Evolutionary conservation across 1,140 invertebrate genomes (phyloP), one percentile per base, ranked within the genome.

Genomic region (Cydia pomonella): DNA sequence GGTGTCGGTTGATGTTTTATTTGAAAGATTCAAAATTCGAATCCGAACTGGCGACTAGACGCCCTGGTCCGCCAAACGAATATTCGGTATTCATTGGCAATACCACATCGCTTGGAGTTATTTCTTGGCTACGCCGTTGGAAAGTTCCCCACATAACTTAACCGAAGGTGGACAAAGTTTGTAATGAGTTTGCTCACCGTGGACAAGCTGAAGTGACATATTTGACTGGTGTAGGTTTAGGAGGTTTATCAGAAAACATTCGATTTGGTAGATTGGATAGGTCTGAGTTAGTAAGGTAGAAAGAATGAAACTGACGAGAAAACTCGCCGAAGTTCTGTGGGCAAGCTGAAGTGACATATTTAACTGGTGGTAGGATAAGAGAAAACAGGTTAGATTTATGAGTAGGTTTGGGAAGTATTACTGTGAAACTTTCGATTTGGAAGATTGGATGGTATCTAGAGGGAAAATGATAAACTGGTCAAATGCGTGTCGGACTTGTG

Each of bases 151-250:
- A 33, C 29, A 69, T 69, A 41, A 69, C 33, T 69, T 41, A 18
- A 69, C 64, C 64, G n/a, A 38, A 69, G 64, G 64, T 69, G 64
- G 27, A 38, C 27, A 38, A 69, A 69, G 64, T 69, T 69, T 13
- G 33, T 69, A 69, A 69, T 69, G 64, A 69, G 64, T 69, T 69
- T 69, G 29, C 64, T 41, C 29, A 33, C 64, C 16, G 64, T 59
- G 53, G 53, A 59, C 53, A 59, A 59, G 7, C 53, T 44, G 13
- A 44, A 50, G 53, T 59, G 53, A 59, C 53, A 59, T 59, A 12
- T 59, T 23, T 59, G 53, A 50, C 47, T 50, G 47, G 47, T 50
- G 47, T 50, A 50, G 16, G 47, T 50, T n/a, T 50, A 50, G 16
- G 4, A 50, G 47, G 47, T 44, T 44, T 44, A 44, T 44, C 12